Base-by-base conservation (phyloP, 2,113 vertebrate species). In the Malurus melanocephalus region DNA sequence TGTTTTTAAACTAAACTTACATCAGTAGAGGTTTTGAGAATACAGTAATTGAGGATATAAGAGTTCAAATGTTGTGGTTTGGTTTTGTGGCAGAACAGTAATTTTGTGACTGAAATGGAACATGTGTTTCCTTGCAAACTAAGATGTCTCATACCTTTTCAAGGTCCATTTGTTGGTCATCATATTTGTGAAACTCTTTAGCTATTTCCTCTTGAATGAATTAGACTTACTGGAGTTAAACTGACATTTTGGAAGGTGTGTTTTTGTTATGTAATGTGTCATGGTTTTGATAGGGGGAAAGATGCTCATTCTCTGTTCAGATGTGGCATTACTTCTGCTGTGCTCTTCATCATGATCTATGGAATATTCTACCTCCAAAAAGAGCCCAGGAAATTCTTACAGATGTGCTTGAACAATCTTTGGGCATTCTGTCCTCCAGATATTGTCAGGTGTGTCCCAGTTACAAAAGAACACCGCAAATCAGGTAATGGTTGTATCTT, bases 291-390 rank as follows among this genome's bases (percentile, higher is more conserved):
- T 93, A 99, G 99, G 99, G 98, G n/a, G 99, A 99, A 96, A 98
- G 99, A 95, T 99, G 98, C 87, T 99, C 99, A 68, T 99, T 99
- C 96, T 99, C 99, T 7, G 93, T 99, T 96, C 99, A 99, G 97
- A 99, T 99, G 99, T 99, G 99, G 99, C 97, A 99, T 96, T 99
- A 99, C 95, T 99, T 99, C 97, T 98, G 98, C 97, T 97, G 97
- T 92, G 98, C 98, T 84, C 97, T 99, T 93, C 98, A 95, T 87
- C 98, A 98, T 18, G 99, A 99, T 97, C 97, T 99, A 17, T 99
- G 99, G 98, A 96, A 94, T 46, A 86, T 98, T 65, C 96, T 99
- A 72, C 97, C 98, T 7, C 96, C 98, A 11, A 93, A 90, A 42
- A 81, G 96, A 96, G 98, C 98, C 88, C 98, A 98, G 90, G 97